Conservation (phyloP, 1,140 invertebrate species). For the Temnothorax longispinosus region DNA sequence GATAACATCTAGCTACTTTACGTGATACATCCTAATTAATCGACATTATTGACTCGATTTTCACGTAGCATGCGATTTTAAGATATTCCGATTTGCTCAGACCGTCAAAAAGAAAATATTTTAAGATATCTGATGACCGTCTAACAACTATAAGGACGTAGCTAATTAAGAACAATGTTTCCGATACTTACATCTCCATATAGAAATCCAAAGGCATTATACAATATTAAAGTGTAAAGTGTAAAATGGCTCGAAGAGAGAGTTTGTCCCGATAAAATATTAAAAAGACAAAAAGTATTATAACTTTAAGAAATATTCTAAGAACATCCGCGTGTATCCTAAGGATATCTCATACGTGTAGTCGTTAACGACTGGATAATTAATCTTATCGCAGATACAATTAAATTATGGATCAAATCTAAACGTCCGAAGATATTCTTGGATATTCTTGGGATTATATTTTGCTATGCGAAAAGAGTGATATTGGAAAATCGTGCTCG, state of each 20-base stretch:
- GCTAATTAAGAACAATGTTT: neutral
- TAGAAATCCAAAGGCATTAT: slow-evolving; percentile 17
- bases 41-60: neutral
- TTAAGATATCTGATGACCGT: neutral
- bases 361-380: neutral
- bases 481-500: slow-evolving; percentile 10
- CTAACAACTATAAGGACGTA: neutral
- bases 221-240: slow-evolving; percentile 6
- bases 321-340: slow-evolving; percentile 6
- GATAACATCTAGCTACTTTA: neutral
- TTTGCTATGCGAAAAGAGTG: slow-evolving; percentile 34
- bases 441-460: slow-evolving; percentile 32
- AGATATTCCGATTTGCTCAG: slow-evolving; percentile 29
- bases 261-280: neutral
- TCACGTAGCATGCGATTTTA: neutral
- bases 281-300: neutral
- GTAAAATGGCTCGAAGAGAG: neutral
- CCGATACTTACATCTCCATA: neutral
- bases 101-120: slow-evolving; percentile 10
- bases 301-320: slow-evolving; percentile 27
- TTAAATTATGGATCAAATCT: neutral
- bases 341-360: neutral
- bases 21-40: neutral
- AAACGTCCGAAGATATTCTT: neutral
- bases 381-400: slow-evolving; percentile 5